A percentile compares a stretch with the other conserved stretches of the same genome.
Evolutionary conservation across 53 echinoderm and acorn worm species (phyloP).

Genomic region (Glandiceps talaboti): DNA sequence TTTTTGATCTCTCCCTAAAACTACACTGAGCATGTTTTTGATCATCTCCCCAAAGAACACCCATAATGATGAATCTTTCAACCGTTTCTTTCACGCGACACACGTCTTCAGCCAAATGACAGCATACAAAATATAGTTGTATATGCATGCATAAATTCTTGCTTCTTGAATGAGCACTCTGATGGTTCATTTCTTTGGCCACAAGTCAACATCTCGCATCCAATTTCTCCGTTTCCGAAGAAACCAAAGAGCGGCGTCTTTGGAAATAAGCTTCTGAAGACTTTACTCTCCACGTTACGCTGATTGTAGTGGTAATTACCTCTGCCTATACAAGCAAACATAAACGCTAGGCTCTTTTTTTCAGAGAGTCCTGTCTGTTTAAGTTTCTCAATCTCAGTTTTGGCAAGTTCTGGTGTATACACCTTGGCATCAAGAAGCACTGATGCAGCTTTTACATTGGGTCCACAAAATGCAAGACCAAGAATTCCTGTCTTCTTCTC

Average conservation of each 20-base stretch:
- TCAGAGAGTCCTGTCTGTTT: conserved; percentile 43
- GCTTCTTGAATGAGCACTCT: conserved; percentile 1
- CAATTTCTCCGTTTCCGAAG: conserved; percentile 91
- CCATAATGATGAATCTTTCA: too few relatives aligned
- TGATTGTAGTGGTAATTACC: conserved; percentile 39
- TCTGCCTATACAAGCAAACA: conserved; percentile 88
- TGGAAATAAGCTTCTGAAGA: conserved; percentile 63
- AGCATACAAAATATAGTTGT: conserved; percentile 43
- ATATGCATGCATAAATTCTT: conserved; percentile 24
- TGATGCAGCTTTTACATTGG: conserved; percentile 63
- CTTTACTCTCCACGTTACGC: conserved; percentile 60
- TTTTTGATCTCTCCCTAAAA: too few relatives aligned
- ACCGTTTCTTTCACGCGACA: too few relatives aligned
- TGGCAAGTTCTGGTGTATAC: conserved; percentile 16
- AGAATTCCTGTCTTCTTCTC: conserved; percentile 17
- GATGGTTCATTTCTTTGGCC: conserved; percentile 4
- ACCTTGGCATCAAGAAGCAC: conserved; percentile 39
- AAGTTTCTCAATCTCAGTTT: conserved; percentile 25
- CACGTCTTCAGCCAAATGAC: too few relatives aligned
- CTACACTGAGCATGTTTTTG: too few relatives aligned
- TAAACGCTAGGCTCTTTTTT: conserved; percentile 55
- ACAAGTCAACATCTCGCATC: conserved; percentile 45
- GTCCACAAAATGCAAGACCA: conserved; percentile 62
- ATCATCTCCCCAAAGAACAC: too few relatives aligned
- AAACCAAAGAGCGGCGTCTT: conserved; percentile 72